phyloP scores from a whole-genome alignment of 1,140 invertebrate genomes.

The Cherax quadricarinatus region DNA sequence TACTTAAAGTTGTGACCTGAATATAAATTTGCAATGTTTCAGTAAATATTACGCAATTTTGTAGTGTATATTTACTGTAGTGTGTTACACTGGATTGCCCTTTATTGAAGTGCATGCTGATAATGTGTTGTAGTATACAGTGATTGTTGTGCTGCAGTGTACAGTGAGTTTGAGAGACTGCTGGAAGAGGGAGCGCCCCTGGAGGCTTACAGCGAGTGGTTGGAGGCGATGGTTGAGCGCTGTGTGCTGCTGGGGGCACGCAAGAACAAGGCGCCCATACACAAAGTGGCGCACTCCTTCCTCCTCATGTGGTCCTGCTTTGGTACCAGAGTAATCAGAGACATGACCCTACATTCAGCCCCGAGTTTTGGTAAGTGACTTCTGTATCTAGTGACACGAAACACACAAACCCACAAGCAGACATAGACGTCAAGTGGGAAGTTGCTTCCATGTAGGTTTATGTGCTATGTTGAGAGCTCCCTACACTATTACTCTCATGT shows the following conservation, averaged over 20 bases:
- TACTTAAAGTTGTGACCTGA: too few species aligned
- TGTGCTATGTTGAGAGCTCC: too few species aligned
- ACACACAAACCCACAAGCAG: background rate
- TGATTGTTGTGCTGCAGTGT: slow-evolving; percentile 75
- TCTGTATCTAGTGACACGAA: background rate
- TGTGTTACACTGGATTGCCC: too few species aligned
- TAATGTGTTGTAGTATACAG: too few species aligned
- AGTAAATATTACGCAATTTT: too few species aligned
- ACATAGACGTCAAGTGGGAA: background rate
- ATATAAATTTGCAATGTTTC: too few species aligned
- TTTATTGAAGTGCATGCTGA: too few species aligned
- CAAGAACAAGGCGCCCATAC: slow-evolving; percentile 74
- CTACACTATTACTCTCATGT: too few species aligned
- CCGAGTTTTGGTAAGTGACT: slow-evolving; percentile 78
- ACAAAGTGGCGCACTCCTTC: slow-evolving; percentile 77
- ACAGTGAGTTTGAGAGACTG: slow-evolving; percentile 78
- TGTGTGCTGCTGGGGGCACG: slow-evolving; percentile 77
- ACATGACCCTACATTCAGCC: slow-evolving; percentile 79
- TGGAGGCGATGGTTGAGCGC: slow-evolving; percentile 78
- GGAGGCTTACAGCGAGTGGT: slow-evolving; percentile 78
- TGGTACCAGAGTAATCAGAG: slow-evolving; percentile 78
- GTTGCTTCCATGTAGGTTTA: background rate
- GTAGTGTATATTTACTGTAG: too few species aligned
- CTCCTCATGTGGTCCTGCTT: slow-evolving; percentile 79
- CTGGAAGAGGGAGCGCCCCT: slow-evolving; percentile 78